Base-by-base conservation (phyloP, 2,888 invertebrate genomes). In the Ennomos fuscantarius region DNA sequence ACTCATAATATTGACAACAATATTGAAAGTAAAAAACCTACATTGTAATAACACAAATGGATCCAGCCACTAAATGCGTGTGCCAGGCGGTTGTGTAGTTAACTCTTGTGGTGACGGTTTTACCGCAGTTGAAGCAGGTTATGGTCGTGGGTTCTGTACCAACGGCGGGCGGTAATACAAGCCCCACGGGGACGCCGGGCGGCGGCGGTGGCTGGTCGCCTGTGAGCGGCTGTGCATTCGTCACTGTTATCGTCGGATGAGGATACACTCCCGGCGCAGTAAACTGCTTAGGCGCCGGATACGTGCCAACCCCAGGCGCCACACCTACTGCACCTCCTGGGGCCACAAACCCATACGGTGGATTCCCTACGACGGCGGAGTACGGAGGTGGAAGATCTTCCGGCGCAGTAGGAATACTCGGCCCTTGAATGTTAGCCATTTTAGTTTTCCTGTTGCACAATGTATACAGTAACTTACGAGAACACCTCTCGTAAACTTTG, bases 321-420 rank as follows among this genome's bases (percentile, higher is more conserved):
- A 11, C 56, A 8, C 39, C 47, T n/a, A 35, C 31, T 9, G 47
- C 12, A 9, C 69, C 71, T 33, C 64, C 72, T 32, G 78, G 75
- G 13, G 74, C 69, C 12, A 77, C 75, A 41, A 90, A 90, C 0
- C 91, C 91, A 67, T 91, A 90, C 57, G 86, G 87, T 15, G 85
- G 82, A 68, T 86, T 89, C 8, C 87, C 85, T 9, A 92, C 87
- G 3, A 92, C 91, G 13, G 89, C 79, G 1, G 91, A 86, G 68
- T 92, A 92, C 2, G 92, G 91, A 31, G 92, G 92, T 15, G 92
- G 92, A 64, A 90, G 82, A 80, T 92, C 92, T 63, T 86, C 85
- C 42, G 85, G 78, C 39, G 82, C 86, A 54, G 80, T 72, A 55
- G 87, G 76, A 59, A 64, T 62, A 67, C 66, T 76, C 33, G 82